Base-by-base conservation (phyloP, 2,888 invertebrate genomes). In the Petrophora chlorosata region DNA sequence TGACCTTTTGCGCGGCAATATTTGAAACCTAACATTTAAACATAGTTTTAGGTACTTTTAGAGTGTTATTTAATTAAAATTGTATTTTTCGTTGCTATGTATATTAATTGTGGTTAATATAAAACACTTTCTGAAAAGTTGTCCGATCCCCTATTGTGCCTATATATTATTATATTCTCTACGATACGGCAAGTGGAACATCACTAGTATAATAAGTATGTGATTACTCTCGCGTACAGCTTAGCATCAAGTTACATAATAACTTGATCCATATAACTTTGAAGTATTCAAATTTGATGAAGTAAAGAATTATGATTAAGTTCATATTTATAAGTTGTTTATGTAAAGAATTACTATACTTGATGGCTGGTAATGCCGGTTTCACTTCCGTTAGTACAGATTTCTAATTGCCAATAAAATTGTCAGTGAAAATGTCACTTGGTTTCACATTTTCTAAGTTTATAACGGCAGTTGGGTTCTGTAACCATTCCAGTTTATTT, bases 391-490 rank as follows among this genome's bases (percentile, higher is more conserved):
- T 13, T 15, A 19, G 30, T 33, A 30, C 22, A 33, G 41, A 28
- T 48, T 48, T 48, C 48, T 48, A 42, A 42, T 34, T 28, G 25
- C 13, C 8, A 7, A n/a, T n/a, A n/a, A n/a, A n/a, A n/a, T n/a
- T n/a, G n/a, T n/a, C n/a, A n/a, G 35, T 19, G 19, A 35, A 41
- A 35, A 23, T 41, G 41, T 19, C 25, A 30, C 30, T n/a, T 15
- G 8, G 16, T 23, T 23, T 36, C 15, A 15, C 1, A 19, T 33
- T 12, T 33, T 33, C 30, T 33, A 19, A 10, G 8, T 13, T 33
- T n/a, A n/a, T n/a, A n/a, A n/a, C n/a, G n/a, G n/a, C n/a, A n/a
- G n/a, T n/a, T n/a, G n/a, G n/a, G n/a, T n/a, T n/a, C n/a, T n/a
- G n/a, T n/a, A n/a, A n/a, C n/a, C n/a, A n/a, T n/a, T n/a, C n/a